Percentiles rank a stretch among this genome's conserved stretches.
phyloP scores from a whole-genome alignment of 2,113 vertebrate genomes.

The Myocastor coypus region DNA sequence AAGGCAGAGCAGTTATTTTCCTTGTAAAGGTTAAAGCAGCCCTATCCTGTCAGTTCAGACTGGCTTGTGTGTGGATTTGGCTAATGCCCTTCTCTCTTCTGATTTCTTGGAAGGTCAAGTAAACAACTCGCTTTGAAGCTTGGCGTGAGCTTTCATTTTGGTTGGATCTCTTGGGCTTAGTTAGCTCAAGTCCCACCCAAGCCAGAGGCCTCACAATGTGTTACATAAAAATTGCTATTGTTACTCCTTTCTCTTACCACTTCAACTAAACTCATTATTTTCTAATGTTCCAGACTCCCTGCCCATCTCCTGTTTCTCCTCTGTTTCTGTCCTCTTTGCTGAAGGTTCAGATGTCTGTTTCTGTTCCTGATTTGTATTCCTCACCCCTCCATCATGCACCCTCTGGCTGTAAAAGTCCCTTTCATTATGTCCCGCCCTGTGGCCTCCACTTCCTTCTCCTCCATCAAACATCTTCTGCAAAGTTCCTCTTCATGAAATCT shows the following conservation, averaged over 20 bases:
- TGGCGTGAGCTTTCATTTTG: not conserved
- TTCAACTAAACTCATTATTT: not conserved
- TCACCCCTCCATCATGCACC: not conserved
- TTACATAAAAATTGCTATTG: not conserved
- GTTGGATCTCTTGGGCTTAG: not conserved
- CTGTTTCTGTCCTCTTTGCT: not conserved
- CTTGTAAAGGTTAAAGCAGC: not conserved
- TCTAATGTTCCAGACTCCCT: not conserved
- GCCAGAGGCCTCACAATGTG: not conserved
- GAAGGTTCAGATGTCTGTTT: constrained; percentile 1
- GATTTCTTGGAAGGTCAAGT: not conserved
- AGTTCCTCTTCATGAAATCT: constrained; percentile 56
- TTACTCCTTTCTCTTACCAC: not conserved
- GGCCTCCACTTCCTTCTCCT: not conserved
- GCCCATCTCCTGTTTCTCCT: not conserved
- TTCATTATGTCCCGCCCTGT: not conserved
- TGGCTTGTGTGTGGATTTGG: not conserved
- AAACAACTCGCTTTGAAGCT: not conserved
- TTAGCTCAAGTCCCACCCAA: not conserved
- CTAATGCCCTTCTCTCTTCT: not conserved
- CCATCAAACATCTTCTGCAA: constrained; percentile 19
- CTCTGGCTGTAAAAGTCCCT: constrained; percentile 13
- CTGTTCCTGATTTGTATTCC: constrained; percentile 20
- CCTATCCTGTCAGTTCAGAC: not conserved
- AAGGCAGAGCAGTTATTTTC: not conserved